phyloP scores from a whole-genome alignment of 2,113 vertebrate genomes.

The Cynopterus brachyotis region DNA sequence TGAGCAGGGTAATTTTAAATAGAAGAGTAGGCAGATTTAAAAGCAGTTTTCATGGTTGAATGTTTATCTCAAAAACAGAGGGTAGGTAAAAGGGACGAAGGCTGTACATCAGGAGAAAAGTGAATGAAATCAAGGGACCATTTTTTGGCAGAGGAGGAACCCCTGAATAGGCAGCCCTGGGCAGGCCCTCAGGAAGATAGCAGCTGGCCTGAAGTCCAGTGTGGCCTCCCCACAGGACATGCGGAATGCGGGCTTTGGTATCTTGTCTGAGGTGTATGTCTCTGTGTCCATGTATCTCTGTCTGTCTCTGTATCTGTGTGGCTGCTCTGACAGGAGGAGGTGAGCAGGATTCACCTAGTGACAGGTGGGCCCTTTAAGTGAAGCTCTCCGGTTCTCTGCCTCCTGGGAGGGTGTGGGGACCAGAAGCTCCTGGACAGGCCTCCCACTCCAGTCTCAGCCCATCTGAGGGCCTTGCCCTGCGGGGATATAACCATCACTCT shows the following conservation, averaged over 20 bases:
- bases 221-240: background rate
- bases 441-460: background rate
- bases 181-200: too few relatives aligned
- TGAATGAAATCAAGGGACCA: background rate
- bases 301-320: background rate
- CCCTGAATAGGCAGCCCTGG: background rate
- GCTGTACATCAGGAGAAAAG: background rate
- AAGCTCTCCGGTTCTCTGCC: background rate
- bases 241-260: background rate
- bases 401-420: background rate
- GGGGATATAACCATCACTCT: background rate
- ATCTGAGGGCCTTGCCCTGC: too few relatives aligned
- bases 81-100: background rate
- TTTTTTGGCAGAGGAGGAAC: background rate
- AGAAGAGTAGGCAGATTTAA: background rate
- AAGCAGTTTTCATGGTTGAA: background rate
- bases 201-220: background rate
- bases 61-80: background rate
- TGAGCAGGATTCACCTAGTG: background rate
- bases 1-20: background rate
- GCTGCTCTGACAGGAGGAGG: background rate
- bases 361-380: background rate
- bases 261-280: background rate
- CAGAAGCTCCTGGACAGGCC: background rate
- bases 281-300: background rate